Evolutionary conservation across 2,113 vertebrate genomes (phyloP), one percentile per base, ranked within the genome.

Genomic region (Ivindomyrus marchei): DNA sequence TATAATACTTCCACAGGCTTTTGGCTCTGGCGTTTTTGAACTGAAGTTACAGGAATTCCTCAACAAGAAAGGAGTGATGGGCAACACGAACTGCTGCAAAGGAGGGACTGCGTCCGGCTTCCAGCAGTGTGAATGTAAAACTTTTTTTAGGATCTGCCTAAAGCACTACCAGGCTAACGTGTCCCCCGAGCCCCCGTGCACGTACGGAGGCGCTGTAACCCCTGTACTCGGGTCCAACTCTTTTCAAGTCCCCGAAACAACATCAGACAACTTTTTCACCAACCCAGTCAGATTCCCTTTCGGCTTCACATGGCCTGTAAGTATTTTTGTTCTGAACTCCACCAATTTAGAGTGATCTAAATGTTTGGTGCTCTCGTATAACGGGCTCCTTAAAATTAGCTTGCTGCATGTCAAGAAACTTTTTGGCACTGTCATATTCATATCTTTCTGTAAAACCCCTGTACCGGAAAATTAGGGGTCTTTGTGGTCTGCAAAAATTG

Each of bases 271-370:
- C 13, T 91, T 94, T 83, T 99, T 99, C 94, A 97, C 95, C 94
- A 99, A 99, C 92, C 98, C 98, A 45, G 97, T 99, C 90, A 97
- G 95, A 89, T 99, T 99, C 92, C 94, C 97, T 47, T 98, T 99
- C 74, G 97, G 97, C 90, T 99, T 99, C 96, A 99, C 98, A 85
- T 99, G 98, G 98, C 98, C 98, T 92, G 98, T 99, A 95, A 98
- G 98, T 87, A 31, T 2, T 88, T 36, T 45, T 89, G 42, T 74
- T 31, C 88, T 84, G 19, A 9, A 11, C 19, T 58, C 15, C n/a
- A 53, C 77, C 83, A 56, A 17, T 36, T n/a, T 53, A 84, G 93
- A 95, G 50, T 31, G 50, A 87, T n/a, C n/a, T 85, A 85, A 47
- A 47, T 87, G n/a, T 53, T 31, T 47, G 27, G 49, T 31, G 85